phyloP scores from a whole-genome alignment of 2,888 invertebrate genomes.

The Alviniconcha strummeri region DNA sequence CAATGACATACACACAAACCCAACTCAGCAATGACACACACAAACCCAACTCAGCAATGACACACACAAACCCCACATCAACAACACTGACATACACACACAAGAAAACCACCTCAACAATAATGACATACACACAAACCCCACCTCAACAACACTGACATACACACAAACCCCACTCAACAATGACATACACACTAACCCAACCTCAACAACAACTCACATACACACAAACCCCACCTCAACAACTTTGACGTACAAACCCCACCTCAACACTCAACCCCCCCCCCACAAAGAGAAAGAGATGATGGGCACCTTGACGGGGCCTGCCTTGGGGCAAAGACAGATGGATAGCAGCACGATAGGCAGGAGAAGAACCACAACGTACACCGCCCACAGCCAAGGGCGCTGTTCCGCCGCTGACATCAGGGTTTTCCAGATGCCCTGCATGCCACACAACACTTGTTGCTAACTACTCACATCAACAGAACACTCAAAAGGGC shows the following conservation, averaged over 20 bases:
- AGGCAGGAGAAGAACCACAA: slow-evolving; percentile 85
- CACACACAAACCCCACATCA: background rate
- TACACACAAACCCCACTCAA: background rate
- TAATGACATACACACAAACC: background rate
- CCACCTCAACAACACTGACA: background rate
- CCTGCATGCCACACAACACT: slow-evolving; percentile 77
- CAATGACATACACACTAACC: background rate
- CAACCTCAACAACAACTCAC: background rate
- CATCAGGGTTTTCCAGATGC: slow-evolving; percentile 81
- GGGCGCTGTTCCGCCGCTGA: slow-evolving; percentile 89
- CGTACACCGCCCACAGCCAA: slow-evolving; percentile 91
- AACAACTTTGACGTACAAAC: background rate
- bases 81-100: background rate
- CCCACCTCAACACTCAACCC: background rate
- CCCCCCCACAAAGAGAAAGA: background rate
- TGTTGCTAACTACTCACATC: background rate
- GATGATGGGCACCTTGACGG: slow-evolving; percentile 62
- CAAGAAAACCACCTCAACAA: background rate
- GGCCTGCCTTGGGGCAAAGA: slow-evolving; percentile 79
- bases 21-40: background rate
- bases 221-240: background rate
- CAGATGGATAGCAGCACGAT: slow-evolving; percentile 87
- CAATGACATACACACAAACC: background rate
- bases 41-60: background rate
- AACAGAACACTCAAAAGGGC: too few relatives aligned